Evolutionary conservation across 2,797 vertebrate species (phyloP), one percentile per base, ranked within the genome.

Genomic region (Paramormyrops hopkinsi): DNA sequence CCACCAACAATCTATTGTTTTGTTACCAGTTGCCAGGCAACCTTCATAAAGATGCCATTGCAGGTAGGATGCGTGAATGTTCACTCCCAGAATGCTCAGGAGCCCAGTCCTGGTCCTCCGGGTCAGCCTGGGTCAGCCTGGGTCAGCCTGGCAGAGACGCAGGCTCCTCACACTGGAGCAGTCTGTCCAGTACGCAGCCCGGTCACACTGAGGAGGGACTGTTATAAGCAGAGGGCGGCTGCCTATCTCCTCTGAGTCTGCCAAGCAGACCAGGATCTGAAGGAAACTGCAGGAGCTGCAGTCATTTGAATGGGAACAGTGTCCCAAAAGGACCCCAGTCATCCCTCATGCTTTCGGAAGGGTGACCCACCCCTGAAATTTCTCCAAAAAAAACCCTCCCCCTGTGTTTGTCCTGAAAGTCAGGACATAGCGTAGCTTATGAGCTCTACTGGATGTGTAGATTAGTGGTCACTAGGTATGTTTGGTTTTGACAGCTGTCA

Each of bases 131-230:
- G 83, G n/a, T n/a, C n/a, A n/a, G n/a, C n/a, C n/a, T n/a, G 69
- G 37, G 73, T 79, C 73, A 25, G 2, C 5, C 73, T 7, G 37
- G 83, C 56, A 89, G 14, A 73, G 9, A 83, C 29, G 82, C 89
- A 51, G 14, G 88, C 46, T 12, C 48, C 91, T 56, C 19, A 8
- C 29, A 7, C 46, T 50, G 44, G 11, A n/a, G 89, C 91, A 89
- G 51, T 89, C 44, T 91, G 89, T 22, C n/a, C 87, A 91, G 41
- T 89, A 51, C 48, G 91, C 91, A 44, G 91, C 82, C 82, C 37
- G 59, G 89, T n/a, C 90, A 91, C 85, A 88, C 22, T 29, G 91
- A 91, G 93, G 92, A 90, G 91, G 93, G 92, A 92, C 46, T 50
- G 44, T 11, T 14, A 29, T 9, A 62, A 41, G 17, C 1, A 2